Percentiles rank a stretch among this genome's conserved stretches.
phyloP scores from a whole-genome alignment of 2,888 invertebrate genomes.

The Brassicogethes aeneus region DNA sequence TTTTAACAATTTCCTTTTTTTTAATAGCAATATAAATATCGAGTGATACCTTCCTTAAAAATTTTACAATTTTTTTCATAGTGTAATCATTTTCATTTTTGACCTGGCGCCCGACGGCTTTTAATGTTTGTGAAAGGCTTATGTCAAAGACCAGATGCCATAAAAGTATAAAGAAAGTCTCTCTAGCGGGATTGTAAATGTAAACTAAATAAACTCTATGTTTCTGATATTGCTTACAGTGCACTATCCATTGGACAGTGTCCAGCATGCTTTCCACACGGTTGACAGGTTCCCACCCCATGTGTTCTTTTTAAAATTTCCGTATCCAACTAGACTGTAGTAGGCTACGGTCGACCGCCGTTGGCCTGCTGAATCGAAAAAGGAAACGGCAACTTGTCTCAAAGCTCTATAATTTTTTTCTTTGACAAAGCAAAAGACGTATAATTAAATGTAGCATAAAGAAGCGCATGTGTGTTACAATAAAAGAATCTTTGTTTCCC shows the following conservation, averaged over 20 bases:
- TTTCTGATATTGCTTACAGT: slow-evolving; percentile 26
- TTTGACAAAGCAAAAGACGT: neutral
- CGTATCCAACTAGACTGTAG: slow-evolving; percentile 8
- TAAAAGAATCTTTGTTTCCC: neutral
- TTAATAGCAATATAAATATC: too few relatives aligned
- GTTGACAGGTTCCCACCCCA: neutral
- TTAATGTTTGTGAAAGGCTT: too few relatives aligned
- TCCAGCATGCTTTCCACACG: neutral
- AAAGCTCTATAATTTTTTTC: neutral
- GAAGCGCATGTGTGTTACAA: slow-evolving; percentile 1
- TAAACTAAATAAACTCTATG: too few relatives aligned
- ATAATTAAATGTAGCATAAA: neutral
- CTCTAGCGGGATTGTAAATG: too few relatives aligned
- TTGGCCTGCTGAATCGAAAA: slow-evolving; percentile 4
- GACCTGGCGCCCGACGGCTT: too few relatives aligned
- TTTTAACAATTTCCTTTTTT: too few relatives aligned
- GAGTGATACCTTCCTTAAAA: too few relatives aligned
- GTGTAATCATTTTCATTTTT: too few relatives aligned
- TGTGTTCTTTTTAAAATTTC: slow-evolving; percentile 7
- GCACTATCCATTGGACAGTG: slow-evolving; percentile 20
- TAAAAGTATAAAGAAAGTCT: too few relatives aligned
- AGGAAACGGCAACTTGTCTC: neutral
- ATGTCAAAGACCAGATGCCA: too few relatives aligned
- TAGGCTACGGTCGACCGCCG: too few relatives aligned
- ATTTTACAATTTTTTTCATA: too few relatives aligned